These are phyloP conservation scores for Cydia pomonella DNA, from an alignment of 1,140 invertebrate species.

Conservation along the genomic window DNA sequence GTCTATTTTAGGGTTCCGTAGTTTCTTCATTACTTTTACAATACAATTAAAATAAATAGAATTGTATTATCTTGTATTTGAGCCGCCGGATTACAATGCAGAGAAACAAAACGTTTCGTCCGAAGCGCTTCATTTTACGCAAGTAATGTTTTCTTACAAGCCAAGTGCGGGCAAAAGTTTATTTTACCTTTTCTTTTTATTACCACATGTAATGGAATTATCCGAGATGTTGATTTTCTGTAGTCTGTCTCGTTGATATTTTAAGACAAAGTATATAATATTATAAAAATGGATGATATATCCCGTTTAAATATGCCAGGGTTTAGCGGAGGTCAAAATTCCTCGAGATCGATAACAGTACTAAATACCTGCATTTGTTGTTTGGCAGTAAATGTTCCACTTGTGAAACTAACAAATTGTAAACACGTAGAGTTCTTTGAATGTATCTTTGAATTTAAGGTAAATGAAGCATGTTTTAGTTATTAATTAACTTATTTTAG, in stretches of 20 bases:
- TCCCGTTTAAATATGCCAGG: background rate
- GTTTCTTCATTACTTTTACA: too few species aligned
- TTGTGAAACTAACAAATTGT: background rate
- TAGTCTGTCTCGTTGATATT: background rate
- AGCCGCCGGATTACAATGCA: background rate
- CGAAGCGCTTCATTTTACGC: background rate
- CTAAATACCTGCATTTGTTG: conserved; percentile 2
- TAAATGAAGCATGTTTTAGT: background rate
- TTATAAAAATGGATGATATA: conserved; percentile 7
- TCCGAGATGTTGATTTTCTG: background rate
- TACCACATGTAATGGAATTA: background rate
- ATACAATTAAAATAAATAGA: too few species aligned
- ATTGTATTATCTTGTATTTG: background rate
- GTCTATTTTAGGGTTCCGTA: too few species aligned
- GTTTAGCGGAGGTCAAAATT: background rate
- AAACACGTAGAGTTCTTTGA: conserved; percentile 16
- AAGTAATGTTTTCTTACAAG: background rate
- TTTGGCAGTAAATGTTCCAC: background rate
- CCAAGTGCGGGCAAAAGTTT: background rate
- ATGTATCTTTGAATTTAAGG: conserved; percentile 18
- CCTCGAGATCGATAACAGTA: too few species aligned
- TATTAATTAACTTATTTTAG: background rate
- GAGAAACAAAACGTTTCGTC: background rate
- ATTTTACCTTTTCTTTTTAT: background rate
- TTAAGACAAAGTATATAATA: background rate